phyloP scores from a whole-genome alignment of 2,113 vertebrate species.

The Serinus canaria region DNA sequence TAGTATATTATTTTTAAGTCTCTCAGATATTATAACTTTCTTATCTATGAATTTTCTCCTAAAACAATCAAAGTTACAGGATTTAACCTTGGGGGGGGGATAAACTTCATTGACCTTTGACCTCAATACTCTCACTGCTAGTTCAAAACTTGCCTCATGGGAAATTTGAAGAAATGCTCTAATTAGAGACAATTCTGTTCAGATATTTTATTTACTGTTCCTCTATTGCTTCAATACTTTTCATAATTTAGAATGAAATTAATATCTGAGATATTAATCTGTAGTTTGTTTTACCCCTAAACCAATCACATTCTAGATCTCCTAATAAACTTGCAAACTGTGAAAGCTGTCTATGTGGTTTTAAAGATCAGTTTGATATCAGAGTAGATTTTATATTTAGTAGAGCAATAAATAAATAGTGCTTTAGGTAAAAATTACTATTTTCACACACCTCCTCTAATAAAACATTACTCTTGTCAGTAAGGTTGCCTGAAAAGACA shows the following conservation, averaged over 20 bases:
- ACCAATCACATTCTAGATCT: background rate
- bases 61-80: background rate
- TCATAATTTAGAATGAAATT: background rate
- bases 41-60: background rate
- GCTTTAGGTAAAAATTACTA: background rate
- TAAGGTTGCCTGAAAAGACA: background rate
- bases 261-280: background rate
- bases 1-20: background rate
- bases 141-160: background rate
- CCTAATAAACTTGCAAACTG: background rate
- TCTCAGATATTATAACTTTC: background rate
- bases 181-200: background rate
- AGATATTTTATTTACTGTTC: background rate
- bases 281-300: background rate
- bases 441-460: background rate
- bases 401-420: background rate
- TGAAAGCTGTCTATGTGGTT: background rate
- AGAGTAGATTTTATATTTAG: background rate
- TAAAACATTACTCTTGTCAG: background rate
- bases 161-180: background rate
- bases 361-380: background rate
- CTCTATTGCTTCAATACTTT: background rate
- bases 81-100: background rate
- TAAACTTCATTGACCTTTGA: background rate
- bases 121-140: background rate